A percentile compares a stretch with the other conserved stretches of the same genome.
phyloP scores from a whole-genome alignment of 2,113 vertebrate species.

The Pseudopipra pipra region DNA sequence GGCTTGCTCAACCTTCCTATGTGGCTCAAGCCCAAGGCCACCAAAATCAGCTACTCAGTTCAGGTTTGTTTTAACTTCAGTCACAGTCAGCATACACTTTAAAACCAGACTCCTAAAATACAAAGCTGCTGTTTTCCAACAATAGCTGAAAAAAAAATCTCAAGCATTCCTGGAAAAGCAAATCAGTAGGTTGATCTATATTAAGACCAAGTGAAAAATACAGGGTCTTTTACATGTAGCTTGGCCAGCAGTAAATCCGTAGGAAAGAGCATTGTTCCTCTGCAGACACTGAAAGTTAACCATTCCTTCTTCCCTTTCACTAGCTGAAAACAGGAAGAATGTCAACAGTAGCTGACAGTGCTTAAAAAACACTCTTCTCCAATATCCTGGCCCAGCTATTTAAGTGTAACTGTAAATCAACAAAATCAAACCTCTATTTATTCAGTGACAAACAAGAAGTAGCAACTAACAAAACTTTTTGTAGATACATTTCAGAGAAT shows the following conservation, averaged over 20 bases:
- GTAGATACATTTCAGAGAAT: neutral
- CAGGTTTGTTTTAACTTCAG: neutral
- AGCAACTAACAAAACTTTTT: neutral
- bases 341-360: neutral
- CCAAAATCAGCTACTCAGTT: neutral
- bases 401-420: neutral
- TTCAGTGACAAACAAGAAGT: neutral
- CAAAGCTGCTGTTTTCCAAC: neutral
- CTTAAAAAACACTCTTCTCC: neutral
- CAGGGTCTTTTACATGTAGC: neutral
- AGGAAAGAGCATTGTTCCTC: neutral
- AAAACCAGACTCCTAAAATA: neutral
- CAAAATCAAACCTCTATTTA: neutral
- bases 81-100: neutral
- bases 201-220: constrained; percentile 29
- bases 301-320: neutral
- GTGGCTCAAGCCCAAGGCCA: neutral
- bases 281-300: neutral
- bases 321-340: neutral
- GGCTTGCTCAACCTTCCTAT: neutral
- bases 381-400: neutral
- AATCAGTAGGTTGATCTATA: constrained; percentile 15
- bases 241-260: neutral
- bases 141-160: neutral
- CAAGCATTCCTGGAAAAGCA: constrained; percentile 27